phyloP scores from a whole-genome alignment of 2,113 vertebrate genomes.

The Nothoprocta perdicaria region DNA sequence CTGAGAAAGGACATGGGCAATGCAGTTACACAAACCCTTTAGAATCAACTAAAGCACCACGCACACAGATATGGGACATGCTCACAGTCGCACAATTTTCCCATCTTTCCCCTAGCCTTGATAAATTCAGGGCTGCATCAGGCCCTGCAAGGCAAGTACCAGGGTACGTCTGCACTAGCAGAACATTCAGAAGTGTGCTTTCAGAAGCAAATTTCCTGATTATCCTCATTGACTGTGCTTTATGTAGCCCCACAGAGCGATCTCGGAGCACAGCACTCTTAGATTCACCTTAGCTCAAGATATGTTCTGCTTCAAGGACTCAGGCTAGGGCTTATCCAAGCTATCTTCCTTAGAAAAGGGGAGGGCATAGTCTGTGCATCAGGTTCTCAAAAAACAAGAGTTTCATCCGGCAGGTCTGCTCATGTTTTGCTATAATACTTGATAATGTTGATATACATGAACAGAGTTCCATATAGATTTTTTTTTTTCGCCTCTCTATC shows the following conservation, averaged over 20 bases:
- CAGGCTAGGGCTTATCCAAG: neutral
- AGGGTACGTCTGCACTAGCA: neutral
- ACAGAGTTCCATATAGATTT: neutral
- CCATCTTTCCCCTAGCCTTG: neutral
- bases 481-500: neutral
- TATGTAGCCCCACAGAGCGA: neutral
- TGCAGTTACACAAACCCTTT: neutral
- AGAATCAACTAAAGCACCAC: neutral
- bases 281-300: neutral
- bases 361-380: neutral
- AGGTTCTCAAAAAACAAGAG: neutral
- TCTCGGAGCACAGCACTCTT: neutral
- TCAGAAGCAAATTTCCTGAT: neutral
- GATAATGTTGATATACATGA: neutral
- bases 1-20: neutral
- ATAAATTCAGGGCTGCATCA: neutral
- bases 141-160: neutral
- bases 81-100: neutral
- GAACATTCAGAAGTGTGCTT: neutral
- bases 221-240: neutral
- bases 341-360: neutral
- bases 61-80: neutral
- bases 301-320: neutral
- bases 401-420: neutral
- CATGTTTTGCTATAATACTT: neutral